These are phyloP conservation scores for Apodemus sylvaticus DNA, from an alignment of 2,113 vertebrate species.

Conservation along the genomic window DNA sequence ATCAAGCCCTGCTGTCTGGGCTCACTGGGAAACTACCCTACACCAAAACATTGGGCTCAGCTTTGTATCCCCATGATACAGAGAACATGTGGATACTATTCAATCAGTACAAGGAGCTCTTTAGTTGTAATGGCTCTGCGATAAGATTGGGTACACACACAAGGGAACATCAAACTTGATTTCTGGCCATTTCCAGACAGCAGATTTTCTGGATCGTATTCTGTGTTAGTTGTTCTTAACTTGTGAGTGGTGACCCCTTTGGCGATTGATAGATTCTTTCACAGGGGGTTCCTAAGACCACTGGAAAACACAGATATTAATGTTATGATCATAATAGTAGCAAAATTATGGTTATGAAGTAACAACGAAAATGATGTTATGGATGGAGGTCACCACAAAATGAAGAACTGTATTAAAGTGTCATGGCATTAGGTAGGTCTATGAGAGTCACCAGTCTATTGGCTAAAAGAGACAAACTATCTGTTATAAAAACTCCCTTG, in stretches of 20 bases:
- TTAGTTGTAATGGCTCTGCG: not conserved
- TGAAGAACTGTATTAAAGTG: not conserved
- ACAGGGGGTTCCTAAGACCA: not conserved
- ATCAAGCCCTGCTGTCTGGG: not conserved
- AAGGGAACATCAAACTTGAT: not conserved
- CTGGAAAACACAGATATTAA: not conserved
- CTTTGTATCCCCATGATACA: no score
- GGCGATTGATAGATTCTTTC: not conserved
- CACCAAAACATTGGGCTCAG: not conserved
- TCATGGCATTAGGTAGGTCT: not conserved
- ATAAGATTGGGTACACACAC: not conserved
- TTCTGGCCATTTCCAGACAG: not conserved
- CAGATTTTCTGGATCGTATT: not conserved
- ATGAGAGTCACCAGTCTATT: not conserved
- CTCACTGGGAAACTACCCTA: not conserved
- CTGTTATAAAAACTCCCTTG: not conserved
- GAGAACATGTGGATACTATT: accelerated
- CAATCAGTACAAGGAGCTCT: not conserved
- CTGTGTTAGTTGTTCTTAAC: not conserved
- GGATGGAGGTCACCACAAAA: not conserved
- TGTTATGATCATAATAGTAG: not conserved
- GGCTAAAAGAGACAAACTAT: not conserved
- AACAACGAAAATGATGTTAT: not conserved
- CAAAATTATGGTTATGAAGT: not conserved
- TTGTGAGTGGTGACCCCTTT: not conserved